Base-by-base conservation (phyloP, 2,888 invertebrate genomes). In the Zootermopsis nevadensis region DNA sequence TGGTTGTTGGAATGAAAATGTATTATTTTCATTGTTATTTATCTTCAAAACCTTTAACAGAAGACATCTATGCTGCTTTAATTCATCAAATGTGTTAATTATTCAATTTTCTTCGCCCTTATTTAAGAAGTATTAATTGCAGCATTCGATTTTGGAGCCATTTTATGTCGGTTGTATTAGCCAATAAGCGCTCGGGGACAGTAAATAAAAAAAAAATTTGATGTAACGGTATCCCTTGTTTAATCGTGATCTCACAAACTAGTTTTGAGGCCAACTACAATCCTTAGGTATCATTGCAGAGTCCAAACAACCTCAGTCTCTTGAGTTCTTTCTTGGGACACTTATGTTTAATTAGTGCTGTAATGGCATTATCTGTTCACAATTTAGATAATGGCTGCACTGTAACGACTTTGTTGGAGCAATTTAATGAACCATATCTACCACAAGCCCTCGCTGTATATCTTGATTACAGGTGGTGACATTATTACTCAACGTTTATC, bases 1-100 rank as follows among this genome's bases (percentile, higher is more conserved):
- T 83, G 83, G 83, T 69, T 77, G 79, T 74, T 24, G 19, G 33
- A 8, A 69, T 31, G 33, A 33, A 38, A 38, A 38, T 8, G 15
- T 60, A 27, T 10, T 27, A 60, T 60, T 60, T n/a, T 60, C 27
- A 27, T n/a, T 48, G 0, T 27, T 27, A n/a, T 60, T 60, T 27
- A 60, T 7, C n/a, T 8, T n/a, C 60, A 60, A 60, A 60, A 60
- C n/a, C 60, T 60, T 8, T 27, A 60, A 60, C n/a, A 12, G n/a
- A 27, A n/a, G n/a, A 60, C 27, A 60, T 27, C n/a, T 60, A 60
- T 48, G 1, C n/a, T 60, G n/a, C 10, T 60, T 60, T 60, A n/a
- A 27, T 60, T 60, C n/a, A 60, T 60, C 4, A 60, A 7, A 27
- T 27, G 8, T 60, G 1, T n/a, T 27, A n/a, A 60, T 60, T 60